These are phyloP conservation scores for Acromyrmex charruanus DNA, from an alignment of 1,140 invertebrate species.

Conservation along the genomic window DNA sequence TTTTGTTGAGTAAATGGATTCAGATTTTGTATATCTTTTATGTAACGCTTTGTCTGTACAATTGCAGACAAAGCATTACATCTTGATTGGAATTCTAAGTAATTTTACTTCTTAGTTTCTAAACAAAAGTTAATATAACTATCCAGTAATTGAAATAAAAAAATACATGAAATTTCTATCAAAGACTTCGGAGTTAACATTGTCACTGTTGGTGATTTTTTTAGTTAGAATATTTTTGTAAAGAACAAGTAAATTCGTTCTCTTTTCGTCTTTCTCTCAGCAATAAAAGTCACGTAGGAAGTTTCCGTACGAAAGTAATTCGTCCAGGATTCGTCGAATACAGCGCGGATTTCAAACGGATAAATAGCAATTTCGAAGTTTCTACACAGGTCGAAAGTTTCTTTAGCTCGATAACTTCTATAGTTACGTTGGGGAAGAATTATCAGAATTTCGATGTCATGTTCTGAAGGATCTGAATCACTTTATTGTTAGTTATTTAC, in stretches of 20 bases:
- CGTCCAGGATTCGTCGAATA: slow-evolving; percentile 33
- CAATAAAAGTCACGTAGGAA: slow-evolving; percentile 31
- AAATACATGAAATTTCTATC: too few relatives aligned
- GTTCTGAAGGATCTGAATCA: background rate
- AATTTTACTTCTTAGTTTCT: too few relatives aligned
- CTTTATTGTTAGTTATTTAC: slow-evolving; percentile 25
- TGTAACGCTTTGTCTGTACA: too few relatives aligned
- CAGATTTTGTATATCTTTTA: too few relatives aligned
- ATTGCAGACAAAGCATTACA: too few relatives aligned
- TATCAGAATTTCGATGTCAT: slow-evolving; percentile 41
- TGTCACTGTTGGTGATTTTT: too few relatives aligned
- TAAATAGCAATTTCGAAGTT: slow-evolving; percentile 40
- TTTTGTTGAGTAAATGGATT: too few relatives aligned
- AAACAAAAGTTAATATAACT: too few relatives aligned
- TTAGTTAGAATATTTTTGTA: too few relatives aligned
- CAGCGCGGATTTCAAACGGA: background rate
- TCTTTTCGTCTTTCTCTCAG: background rate
- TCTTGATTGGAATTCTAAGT: too few relatives aligned
- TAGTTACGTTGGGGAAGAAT: slow-evolving; percentile 12
- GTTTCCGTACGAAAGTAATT: slow-evolving; percentile 23
- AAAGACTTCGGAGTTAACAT: too few relatives aligned
- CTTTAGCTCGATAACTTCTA: slow-evolving; percentile 29
- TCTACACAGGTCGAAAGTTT: slow-evolving; percentile 25
- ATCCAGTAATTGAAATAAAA: too few relatives aligned
- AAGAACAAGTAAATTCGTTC: background rate